Base-by-base conservation (phyloP, 2,888 invertebrate genomes). In the Xanthia icteritia region DNA sequence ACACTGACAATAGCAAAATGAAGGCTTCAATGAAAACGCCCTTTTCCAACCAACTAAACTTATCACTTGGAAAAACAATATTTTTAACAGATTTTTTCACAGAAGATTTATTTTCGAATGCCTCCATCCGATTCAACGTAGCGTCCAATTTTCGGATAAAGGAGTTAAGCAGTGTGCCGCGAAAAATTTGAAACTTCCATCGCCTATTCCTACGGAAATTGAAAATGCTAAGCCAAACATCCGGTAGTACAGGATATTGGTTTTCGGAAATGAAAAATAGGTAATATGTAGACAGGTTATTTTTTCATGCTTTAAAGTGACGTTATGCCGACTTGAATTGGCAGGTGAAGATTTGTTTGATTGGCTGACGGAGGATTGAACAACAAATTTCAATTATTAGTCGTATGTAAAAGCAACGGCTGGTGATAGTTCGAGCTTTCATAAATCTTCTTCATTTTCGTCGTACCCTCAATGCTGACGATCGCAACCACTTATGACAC, bases 171-270 rank as follows among this genome's bases (percentile, higher is more conserved):
- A 84, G 79, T 71, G 74, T 75, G 76, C 84, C 79, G 86, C 86
- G 87, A 89, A 92, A 92, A 91, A 88, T 89, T 89, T 89, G 81
- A 89, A 92, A 91, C 88, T 89, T 87, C 90, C 83, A 89, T 91
- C 83, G 91, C 92, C 91, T 93, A 93, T 92, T 89, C 79, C 87
- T 86, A 86, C 92, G 94, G 94, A 95, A 94, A 95, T 95, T 95
- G 95, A 92, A 94, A 95, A 93, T 92, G 92, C 93, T 93, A 93
- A 92, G 89, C 92, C 93, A 94, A 94, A 95, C 93, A 94, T 93
- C 93, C 93, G 91, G 89, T 81, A 86, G 88, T 90, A 86, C 92
- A 90, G 94, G 93, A 94, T 94, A 95, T 95, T 95, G 94, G 92
- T 90, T 87, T 84, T 85, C 89, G 93, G 93, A 95, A 94, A 94